Percentiles rank a stretch among this genome's conserved stretches.
These are phyloP conservation scores for Eupithecia subfuscata DNA, from an alignment of 2,888 invertebrate species.

Conservation along the genomic window DNA sequence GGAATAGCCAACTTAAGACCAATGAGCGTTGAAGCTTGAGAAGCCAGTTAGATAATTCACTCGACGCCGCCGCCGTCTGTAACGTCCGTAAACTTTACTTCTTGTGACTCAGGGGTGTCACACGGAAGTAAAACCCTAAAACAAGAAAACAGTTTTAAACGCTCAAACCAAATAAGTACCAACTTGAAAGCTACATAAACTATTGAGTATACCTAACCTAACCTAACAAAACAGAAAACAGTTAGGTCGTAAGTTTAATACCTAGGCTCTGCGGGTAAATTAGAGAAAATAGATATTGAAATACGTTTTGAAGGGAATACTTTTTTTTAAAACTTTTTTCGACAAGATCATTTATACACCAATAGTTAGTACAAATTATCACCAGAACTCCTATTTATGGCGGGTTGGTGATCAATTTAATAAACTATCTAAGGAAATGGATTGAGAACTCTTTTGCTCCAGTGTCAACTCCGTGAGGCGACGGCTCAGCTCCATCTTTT, in stretches of 20 bases:
- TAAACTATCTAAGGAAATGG: no score
- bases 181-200: not conserved
- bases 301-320: not conserved
- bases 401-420: no score
- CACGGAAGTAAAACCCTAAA: not conserved
- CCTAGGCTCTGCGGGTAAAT: not conserved
- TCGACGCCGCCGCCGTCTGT: constrained; percentile 3
- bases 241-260: not conserved
- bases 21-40: not conserved
- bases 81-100: constrained; percentile 14
- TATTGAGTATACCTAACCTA: not conserved
- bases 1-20: constrained; percentile 5
- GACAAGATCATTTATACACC: no score
- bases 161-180: not conserved
- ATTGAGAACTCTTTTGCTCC: no score
- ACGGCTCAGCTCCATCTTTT: no score
- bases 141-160: not conserved
- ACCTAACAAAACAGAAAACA: not conserved
- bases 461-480: no score
- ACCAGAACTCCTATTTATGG: no score
- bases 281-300: not conserved
- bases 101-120: constrained; percentile 20
- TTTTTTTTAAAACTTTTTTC: no score
- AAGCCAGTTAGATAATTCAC: constrained; percentile 19
- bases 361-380: no score